A percentile compares a stretch with the other conserved stretches of the same genome.
Conservation (phyloP, 2,797 vertebrate species). For the Oreochromis grahami region DNA sequence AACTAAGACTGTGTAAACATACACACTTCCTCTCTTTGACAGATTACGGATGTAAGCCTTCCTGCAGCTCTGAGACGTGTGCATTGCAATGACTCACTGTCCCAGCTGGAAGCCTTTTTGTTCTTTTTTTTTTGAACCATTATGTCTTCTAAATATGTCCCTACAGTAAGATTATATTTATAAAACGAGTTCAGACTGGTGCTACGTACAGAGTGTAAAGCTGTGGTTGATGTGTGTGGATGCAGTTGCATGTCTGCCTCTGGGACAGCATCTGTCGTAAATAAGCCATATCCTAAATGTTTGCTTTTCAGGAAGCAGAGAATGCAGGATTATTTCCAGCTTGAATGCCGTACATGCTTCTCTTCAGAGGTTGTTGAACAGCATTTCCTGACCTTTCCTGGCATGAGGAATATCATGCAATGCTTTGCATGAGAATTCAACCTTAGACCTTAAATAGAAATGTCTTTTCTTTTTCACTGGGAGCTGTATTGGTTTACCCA, state of each 20-base stretch:
- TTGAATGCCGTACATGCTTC: not conserved
- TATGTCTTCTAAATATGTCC: not conserved
- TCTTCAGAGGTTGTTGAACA: not conserved
- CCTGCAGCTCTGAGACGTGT: slow-evolving; percentile 11
- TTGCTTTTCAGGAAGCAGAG: not conserved
- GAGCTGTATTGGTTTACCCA: not conserved
- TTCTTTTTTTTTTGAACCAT: not conserved
- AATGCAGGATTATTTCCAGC: not conserved
- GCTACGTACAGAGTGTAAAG: not conserved
- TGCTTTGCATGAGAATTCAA: not conserved
- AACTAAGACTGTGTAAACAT: slow-evolving; percentile 48
- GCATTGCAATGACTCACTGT: slow-evolving; percentile 8
- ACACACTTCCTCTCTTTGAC: slow-evolving; percentile 46
- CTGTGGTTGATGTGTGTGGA: not conserved
- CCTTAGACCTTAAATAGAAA: slow-evolving; percentile 1
- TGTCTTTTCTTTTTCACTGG: not conserved
- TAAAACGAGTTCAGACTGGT: not conserved
- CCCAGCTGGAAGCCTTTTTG: slow-evolving; percentile 7
- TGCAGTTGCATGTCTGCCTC: slow-evolving; percentile 22
- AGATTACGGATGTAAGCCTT: slow-evolving; percentile 33
- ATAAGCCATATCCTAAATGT: not conserved
- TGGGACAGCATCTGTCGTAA: not conserved
- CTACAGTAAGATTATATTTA: not conserved
- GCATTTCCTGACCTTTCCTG: not conserved
- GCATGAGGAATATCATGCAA: not conserved